Conservation (phyloP, 1,140 invertebrate genomes). For the Solen grandis region DNA sequence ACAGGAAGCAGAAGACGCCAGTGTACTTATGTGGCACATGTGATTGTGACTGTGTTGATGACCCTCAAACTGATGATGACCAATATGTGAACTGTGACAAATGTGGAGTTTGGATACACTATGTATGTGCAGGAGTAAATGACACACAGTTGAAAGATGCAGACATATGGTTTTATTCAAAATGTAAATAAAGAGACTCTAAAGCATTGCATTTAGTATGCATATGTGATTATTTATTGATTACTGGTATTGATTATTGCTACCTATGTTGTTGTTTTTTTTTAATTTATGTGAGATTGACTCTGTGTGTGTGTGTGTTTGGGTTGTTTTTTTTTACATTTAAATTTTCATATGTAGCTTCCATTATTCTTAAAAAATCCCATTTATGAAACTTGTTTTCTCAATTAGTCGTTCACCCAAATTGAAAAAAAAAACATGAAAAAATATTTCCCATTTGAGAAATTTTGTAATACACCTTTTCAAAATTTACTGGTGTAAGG, state of each 20-base stretch:
- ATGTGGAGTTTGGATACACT: slow-evolving; percentile 38
- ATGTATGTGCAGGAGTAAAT: slow-evolving; percentile 31
- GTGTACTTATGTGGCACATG: slow-evolving; percentile 27
- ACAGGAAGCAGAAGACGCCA: background rate
- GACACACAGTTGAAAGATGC: background rate
- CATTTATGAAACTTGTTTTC: too few species aligned
- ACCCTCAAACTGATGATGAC: background rate
- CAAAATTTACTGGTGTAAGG: too few species aligned
- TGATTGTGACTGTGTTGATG: slow-evolving; percentile 18
- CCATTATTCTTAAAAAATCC: too few species aligned
- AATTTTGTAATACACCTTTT: too few species aligned
- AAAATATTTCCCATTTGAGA: too few species aligned
- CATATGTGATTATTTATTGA: background rate
- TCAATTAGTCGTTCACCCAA: too few species aligned
- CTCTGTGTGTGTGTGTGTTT: too few species aligned
- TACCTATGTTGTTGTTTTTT: background rate
- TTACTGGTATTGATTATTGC: background rate
- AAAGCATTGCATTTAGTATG: background rate
- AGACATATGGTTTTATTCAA: background rate
- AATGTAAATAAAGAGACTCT: background rate
- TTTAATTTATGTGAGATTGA: too few species aligned
- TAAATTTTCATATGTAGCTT: too few species aligned
- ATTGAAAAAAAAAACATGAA: too few species aligned
- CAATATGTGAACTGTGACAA: slow-evolving; percentile 36
- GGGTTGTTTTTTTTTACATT: too few species aligned